Percentiles rank a stretch among this genome's conserved stretches.
These are phyloP conservation scores for Oriolus oriolus DNA, from an alignment of 2,113 vertebrate species.

Conservation along the genomic window DNA sequence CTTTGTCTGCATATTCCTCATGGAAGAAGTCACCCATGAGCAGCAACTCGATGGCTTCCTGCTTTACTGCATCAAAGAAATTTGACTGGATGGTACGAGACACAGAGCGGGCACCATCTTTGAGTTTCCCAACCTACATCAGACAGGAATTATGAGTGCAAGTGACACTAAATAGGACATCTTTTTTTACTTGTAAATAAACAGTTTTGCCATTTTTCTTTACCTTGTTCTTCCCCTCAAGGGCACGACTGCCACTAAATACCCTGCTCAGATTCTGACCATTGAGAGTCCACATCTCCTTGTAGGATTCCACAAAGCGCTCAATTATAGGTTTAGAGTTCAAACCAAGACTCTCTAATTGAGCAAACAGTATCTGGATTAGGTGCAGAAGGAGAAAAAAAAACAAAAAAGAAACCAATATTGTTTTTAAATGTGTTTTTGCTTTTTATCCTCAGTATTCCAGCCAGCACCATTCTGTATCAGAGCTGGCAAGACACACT, in stretches of 20 bases:
- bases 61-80: slow-evolving; percentile 76
- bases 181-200: not conserved
- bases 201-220: not conserved
- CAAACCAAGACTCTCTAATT: slow-evolving; percentile 74
- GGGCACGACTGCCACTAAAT: slow-evolving; percentile 75
- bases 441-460: not conserved
- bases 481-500: not conserved
- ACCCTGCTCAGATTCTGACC: slow-evolving; percentile 78
- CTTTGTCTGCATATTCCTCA: slow-evolving; percentile 74
- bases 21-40: slow-evolving; percentile 73
- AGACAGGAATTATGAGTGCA: not conserved
- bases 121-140: slow-evolving; percentile 76
- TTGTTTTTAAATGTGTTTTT: not conserved
- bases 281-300: slow-evolving; percentile 77
- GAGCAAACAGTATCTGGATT: slow-evolving; percentile 72
- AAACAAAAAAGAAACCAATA: not conserved
- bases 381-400: not conserved
- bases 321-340: slow-evolving; percentile 71
- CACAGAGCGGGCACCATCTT: slow-evolving; percentile 78
- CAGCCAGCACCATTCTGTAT: not conserved
- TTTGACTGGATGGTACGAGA: slow-evolving; percentile 79
- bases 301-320: slow-evolving; percentile 77
- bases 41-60: slow-evolving; percentile 77
- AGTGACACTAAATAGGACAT: not conserved
- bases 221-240: slow-evolving; percentile 82